These are phyloP conservation scores for Ceyx melanurus DNA, from an alignment of 2,113 vertebrate species.

Conservation along the genomic window DNA sequence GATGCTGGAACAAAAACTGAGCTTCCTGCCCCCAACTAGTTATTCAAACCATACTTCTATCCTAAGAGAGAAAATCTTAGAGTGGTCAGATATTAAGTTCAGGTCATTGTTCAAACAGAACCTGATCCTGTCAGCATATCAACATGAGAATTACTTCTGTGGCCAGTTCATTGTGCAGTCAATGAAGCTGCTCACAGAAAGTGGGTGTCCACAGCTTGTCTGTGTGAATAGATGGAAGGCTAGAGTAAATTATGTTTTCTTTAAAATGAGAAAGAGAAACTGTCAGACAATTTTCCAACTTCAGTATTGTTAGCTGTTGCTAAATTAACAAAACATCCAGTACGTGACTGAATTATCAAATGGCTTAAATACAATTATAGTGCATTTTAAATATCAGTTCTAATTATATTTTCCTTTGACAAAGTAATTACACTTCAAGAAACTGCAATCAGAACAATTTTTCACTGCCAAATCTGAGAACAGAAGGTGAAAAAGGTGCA, in stretches of 20 bases:
- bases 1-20: background rate
- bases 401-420: conserved; percentile 81
- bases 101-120: background rate
- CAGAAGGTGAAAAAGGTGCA: conserved; percentile 77
- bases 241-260: conserved; percentile 51
- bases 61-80: background rate
- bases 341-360: conserved; percentile 75
- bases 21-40: background rate
- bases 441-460: conserved; percentile 73
- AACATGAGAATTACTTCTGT: background rate
- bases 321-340: conserved; percentile 75
- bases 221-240: conserved; percentile 35
- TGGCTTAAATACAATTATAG: conserved; percentile 72
- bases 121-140: background rate
- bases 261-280: conserved; percentile 50
- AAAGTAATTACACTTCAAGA: conserved; percentile 79
- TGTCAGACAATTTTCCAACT: conserved; percentile 60
- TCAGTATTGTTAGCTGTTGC: conserved; percentile 60
- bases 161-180: background rate
- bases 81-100: conserved; percentile 30
- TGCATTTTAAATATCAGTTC: conserved; percentile 77
- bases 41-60: background rate
- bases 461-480: conserved; percentile 76
- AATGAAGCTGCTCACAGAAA: background rate
- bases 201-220: background rate